Conservation (phyloP, 2,113 vertebrate species). For the Phalacrocorax carbo region DNA sequence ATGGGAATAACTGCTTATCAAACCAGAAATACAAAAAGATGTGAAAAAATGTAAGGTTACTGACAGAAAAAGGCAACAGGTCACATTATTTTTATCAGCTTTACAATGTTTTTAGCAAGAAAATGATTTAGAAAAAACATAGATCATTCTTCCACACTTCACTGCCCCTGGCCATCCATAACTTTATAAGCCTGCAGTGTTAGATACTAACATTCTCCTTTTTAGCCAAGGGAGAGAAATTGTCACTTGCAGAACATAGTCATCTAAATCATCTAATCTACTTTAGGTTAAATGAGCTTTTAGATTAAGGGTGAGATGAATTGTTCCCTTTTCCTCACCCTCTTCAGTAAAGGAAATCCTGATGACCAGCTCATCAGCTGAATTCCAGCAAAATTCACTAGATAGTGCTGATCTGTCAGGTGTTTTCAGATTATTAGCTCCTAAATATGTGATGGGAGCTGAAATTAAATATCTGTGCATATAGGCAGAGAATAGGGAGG, state of each 20-base stretch:
- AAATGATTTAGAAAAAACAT: background rate
- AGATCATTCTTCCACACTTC: background rate
- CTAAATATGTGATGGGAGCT: background rate
- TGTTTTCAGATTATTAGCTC: background rate
- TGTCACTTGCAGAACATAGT: background rate
- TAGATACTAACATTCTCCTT: background rate
- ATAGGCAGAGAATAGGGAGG: background rate
- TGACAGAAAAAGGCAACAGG: background rate
- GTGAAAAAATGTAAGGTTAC: background rate
- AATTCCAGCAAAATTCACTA: background rate
- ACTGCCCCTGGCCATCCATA: background rate
- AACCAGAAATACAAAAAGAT: background rate
- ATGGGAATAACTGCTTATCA: background rate
- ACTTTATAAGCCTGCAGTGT: background rate
- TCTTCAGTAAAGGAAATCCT: background rate
- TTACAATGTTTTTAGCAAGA: background rate
- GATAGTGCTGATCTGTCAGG: background rate
- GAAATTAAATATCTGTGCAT: background rate
- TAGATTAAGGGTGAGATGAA: background rate
- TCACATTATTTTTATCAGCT: background rate
- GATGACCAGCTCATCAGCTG: background rate
- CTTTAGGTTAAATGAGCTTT: background rate
- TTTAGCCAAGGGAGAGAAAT: background rate
- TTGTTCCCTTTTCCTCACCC: background rate
- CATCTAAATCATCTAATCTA: background rate